phyloP scores from a whole-genome alignment of 2,888 invertebrate species.

The Drosophila pullipes region DNA sequence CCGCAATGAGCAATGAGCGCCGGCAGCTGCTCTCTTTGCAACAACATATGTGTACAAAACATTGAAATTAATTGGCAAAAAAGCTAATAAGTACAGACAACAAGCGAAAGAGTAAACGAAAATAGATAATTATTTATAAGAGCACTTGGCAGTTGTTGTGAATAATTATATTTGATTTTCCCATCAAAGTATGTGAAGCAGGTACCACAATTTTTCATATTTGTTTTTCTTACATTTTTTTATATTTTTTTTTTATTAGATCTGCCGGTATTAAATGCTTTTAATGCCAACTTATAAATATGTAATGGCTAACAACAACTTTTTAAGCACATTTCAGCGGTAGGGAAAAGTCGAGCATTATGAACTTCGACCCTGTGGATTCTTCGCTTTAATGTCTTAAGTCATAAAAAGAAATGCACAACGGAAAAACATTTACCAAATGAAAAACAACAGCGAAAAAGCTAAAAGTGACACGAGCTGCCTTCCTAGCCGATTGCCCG shows the following conservation, averaged over 20 bases:
- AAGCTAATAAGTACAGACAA: not conserved
- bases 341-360: conserved; percentile 19
- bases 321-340: conserved; percentile 16
- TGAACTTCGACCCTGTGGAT: conserved; percentile 16
- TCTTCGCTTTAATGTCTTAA: conserved; percentile 25
- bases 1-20: conserved; percentile 20
- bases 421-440: conserved; percentile 57
- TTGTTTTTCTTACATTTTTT: conserved; percentile 1
- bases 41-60: conserved; percentile 12
- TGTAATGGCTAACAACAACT: conserved; percentile 25
- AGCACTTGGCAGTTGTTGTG: conserved; percentile 57
- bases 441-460: conserved; percentile 61
- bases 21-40: conserved; percentile 9
- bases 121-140: conserved; percentile 58
- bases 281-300: conserved; percentile 42
- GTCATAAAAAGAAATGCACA: conserved; percentile 48
- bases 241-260: not conserved
- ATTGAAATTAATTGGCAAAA: conserved; percentile 28
- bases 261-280: conserved; percentile 15
- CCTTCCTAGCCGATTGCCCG: conserved; percentile 1
- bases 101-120: conserved; percentile 26
- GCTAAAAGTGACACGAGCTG: conserved; percentile 58
- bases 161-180: conserved; percentile 72
- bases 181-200: conserved; percentile 30
- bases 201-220: not conserved